A percentile compares a stretch with the other conserved stretches of the same genome.
Conservation (phyloP, 2,113 vertebrate species). For the Clupea harengus region DNA sequence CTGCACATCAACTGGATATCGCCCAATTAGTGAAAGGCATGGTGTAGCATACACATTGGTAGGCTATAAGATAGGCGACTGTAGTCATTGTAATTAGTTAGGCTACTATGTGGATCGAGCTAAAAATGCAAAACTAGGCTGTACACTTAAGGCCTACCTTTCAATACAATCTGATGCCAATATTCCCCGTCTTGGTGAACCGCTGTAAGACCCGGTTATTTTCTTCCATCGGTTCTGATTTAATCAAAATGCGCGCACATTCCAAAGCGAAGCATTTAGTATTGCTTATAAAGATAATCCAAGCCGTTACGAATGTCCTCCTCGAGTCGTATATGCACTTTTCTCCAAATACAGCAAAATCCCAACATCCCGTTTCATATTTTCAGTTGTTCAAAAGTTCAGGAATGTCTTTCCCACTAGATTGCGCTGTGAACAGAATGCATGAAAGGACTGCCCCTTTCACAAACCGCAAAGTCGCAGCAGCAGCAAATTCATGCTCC, state of each 20-base stretch:
- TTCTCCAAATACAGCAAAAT: background rate
- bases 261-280: background rate
- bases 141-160: constrained; percentile 3
- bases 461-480: constrained; percentile 31
- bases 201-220: constrained; percentile 28
- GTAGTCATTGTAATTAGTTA: background rate
- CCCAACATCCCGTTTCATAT: constrained; percentile 5
- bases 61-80: background rate
- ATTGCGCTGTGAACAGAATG: constrained; percentile 45
- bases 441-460: constrained; percentile 38
- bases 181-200: constrained; percentile 2
- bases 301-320: background rate
- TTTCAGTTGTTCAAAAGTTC: constrained; percentile 25
- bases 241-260: constrained; percentile 26
- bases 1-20: background rate
- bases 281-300: background rate
- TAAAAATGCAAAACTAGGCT: background rate
- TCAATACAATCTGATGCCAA: background rate
- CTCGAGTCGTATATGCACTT: constrained; percentile 19
- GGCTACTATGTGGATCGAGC: background rate
- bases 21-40: background rate
- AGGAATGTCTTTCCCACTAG: constrained; percentile 28
- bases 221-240: constrained; percentile 22
- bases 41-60: background rate
- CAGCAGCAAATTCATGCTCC: constrained; percentile 31